These are phyloP conservation scores for Capitulum mitella DNA, from an alignment of 2,888 invertebrate species.

Conservation along the genomic window DNA sequence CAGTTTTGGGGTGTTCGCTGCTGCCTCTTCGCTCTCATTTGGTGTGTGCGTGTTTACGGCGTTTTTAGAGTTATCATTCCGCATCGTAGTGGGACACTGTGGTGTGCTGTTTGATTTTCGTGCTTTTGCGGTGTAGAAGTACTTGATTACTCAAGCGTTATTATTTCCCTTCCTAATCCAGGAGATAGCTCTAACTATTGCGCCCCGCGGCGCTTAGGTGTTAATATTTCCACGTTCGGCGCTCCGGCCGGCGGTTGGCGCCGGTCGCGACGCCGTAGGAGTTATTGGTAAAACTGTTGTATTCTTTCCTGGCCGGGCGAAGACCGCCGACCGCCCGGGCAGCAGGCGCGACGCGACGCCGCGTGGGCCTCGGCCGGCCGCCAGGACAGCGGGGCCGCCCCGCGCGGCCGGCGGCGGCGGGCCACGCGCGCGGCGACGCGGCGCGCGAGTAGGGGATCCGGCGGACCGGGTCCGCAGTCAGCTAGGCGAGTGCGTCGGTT, in stretches of 20 bases:
- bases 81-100: slow-evolving; percentile 20
- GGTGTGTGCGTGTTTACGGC: neutral
- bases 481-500: neutral
- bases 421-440: neutral
- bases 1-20: slow-evolving; percentile 7
- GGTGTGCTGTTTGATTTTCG: slow-evolving; percentile 23
- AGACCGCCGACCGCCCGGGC: neutral
- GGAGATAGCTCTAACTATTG: slow-evolving; percentile 15
- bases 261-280: neutral
- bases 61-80: slow-evolving; percentile 21
- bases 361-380: neutral
- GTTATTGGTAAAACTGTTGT: slow-evolving; percentile 15
- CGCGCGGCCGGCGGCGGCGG: neutral
- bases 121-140: slow-evolving; percentile 19
- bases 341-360: neutral
- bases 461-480: neutral
- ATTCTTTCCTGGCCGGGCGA: slow-evolving; percentile 21
- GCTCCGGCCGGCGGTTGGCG: neutral
- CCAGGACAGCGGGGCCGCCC: neutral
- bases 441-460: neutral
- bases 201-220: neutral
- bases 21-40: slow-evolving; percentile 5
- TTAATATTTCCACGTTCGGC: neutral
- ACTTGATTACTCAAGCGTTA: slow-evolving; percentile 22
- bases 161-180: slow-evolving; percentile 24